These are phyloP conservation scores for Caenorhabditis sp. DNA, from an alignment of 2,888 invertebrate genomes.

Conservation along the genomic window DNA sequence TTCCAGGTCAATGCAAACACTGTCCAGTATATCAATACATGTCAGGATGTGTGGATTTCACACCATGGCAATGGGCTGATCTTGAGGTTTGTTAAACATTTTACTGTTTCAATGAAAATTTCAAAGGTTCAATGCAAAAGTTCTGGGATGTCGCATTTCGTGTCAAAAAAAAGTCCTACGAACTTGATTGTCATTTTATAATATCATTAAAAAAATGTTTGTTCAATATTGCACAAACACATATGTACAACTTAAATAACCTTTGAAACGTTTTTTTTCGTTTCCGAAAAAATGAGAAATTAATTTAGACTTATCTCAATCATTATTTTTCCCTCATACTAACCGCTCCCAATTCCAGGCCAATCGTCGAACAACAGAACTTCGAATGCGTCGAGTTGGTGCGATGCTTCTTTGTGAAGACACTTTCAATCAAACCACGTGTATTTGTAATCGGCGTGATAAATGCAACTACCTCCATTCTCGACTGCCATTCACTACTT, in stretches of 20 bases:
- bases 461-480: conserved; percentile 60
- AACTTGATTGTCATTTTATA: too few species aligned
- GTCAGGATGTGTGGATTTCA: conserved; percentile 56
- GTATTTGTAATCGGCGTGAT: conserved; percentile 60
- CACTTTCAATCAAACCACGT: conserved; percentile 61
- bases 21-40: conserved; percentile 64
- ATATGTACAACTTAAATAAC: too few species aligned
- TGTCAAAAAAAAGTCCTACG: too few species aligned
- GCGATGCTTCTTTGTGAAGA: conserved; percentile 59
- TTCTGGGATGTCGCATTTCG: too few species aligned
- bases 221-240: too few species aligned
- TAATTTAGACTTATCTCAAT: background rate
- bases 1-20: conserved; percentile 63
- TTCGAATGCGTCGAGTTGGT: conserved; percentile 52
- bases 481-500: conserved; percentile 51
- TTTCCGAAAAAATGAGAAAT: background rate
- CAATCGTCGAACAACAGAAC: conserved; percentile 44
- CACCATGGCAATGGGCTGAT: conserved; percentile 57
- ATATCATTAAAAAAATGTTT: too few species aligned
- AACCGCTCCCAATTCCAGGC: too few species aligned
- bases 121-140: too few species aligned
- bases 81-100: conserved; percentile 51
- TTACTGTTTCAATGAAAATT: too few species aligned
- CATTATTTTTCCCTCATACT: too few species aligned
- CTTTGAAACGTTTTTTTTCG: too few species aligned